phyloP scores from a whole-genome alignment of 2,113 vertebrate species.

The Trematocara unimaculatum region DNA sequence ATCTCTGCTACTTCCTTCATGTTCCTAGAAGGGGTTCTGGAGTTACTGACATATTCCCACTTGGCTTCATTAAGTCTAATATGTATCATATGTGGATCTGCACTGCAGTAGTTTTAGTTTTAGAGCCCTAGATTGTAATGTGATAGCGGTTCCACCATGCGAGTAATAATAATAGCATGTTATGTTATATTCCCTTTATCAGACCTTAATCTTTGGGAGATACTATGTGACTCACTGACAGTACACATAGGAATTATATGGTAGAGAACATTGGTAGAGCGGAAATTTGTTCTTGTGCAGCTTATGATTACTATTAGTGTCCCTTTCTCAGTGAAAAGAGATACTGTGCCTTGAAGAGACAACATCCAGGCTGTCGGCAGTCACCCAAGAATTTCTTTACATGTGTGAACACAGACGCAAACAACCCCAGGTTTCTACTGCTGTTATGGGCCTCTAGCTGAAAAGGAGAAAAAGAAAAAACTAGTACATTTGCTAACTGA shows the following conservation, averaged over 20 bases:
- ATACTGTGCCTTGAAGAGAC: neutral
- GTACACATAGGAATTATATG: neutral
- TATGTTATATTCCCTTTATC: neutral
- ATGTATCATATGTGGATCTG: neutral
- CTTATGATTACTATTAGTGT: neutral
- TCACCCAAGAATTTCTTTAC: neutral
- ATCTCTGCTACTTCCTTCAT: constrained; percentile 10
- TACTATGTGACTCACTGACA: neutral
- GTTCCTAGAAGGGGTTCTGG: neutral
- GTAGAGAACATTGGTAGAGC: neutral
- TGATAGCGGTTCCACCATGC: neutral
- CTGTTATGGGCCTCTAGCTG: neutral
- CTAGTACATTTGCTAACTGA: neutral
- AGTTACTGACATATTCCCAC: neutral
- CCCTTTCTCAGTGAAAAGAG: neutral
- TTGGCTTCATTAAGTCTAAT: neutral
- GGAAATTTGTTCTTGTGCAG: constrained; percentile 26
- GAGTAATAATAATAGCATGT: neutral
- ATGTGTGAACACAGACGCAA: neutral
- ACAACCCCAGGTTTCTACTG: neutral
- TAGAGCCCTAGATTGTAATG: neutral
- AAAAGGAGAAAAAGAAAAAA: neutral
- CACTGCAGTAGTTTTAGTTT: neutral
- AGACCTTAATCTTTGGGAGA: neutral
- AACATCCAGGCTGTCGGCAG: neutral